Conservation (phyloP, 1,140 invertebrate genomes). For the Triops longicaudatus region DNA sequence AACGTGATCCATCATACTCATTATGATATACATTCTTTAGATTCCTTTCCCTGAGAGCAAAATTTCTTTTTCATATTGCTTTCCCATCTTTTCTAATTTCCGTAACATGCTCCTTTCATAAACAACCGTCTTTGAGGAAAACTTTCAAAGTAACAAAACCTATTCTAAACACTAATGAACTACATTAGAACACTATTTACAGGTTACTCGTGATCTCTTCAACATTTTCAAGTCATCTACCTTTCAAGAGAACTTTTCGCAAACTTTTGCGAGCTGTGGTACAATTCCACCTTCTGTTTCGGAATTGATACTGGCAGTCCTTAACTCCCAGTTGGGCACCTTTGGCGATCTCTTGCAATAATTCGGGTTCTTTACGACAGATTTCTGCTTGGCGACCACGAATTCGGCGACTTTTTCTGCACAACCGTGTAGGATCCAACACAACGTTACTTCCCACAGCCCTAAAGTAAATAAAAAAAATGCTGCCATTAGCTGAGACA, state of each 20-base stretch:
- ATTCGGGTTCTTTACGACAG: constrained; percentile 59
- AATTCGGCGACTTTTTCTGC: constrained; percentile 67
- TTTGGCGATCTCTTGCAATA: constrained; percentile 64
- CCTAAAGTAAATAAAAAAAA: constrained; percentile 34
- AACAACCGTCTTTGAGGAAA: background rate
- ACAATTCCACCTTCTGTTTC: constrained; percentile 74
- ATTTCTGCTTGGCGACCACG: constrained; percentile 55
- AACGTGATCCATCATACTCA: background rate
- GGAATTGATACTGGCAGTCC: constrained; percentile 78
- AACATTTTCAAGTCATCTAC: constrained; percentile 42
- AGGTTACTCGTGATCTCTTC: background rate
- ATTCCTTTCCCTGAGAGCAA: no score
- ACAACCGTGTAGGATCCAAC: constrained; percentile 77
- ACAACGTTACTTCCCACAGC: constrained; percentile 61
- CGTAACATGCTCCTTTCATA: background rate
- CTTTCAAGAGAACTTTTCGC: constrained; percentile 68
- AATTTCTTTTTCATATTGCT: background rate
- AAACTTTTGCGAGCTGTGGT: constrained; percentile 65
- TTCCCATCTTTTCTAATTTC: background rate
- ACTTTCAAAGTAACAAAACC: background rate
- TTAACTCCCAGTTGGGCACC: constrained; percentile 67
- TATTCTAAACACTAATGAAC: no score
- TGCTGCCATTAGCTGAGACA: background rate
- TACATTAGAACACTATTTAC: no score
- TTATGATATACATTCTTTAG: background rate